Base-by-base conservation (phyloP, 2,797 vertebrate species). In the Anisognathus igniventris region DNA sequence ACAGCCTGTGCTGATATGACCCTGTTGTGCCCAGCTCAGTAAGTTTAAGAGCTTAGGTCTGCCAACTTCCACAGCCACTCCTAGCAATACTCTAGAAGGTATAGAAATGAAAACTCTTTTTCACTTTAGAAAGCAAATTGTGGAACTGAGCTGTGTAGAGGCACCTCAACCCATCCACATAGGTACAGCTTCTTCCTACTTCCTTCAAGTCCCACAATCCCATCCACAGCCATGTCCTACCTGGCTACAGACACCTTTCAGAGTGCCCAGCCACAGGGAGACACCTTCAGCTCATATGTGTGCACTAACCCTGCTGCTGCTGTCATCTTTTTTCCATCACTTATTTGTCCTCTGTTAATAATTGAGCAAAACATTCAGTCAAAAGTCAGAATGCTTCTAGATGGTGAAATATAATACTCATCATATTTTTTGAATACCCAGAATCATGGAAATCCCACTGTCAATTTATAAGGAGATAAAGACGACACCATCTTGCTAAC, bases 41-140 rank as follows among this genome's bases (percentile, higher is more conserved):
- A 7, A 64, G 12, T 72, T 51, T 74, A 87, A 70, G 89, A 66
- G 64, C 77, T 76, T 74, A 87, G 31, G 42, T 42, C 78, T 62
- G 54, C 67, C 82, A 70, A 35, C 80, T 94, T 96, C 87, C 76
- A 84, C 67, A 88, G 76, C 78, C 48, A 27, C 53, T 94, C 66
- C 71, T 22, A 5, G 45, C 22, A 71, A 44, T 35, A 20, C 70
- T 77, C 88, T 31, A 77, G 62, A 61, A 81, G 23, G 61, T 27
- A n/a, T 5, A 86, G 44, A 81, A 60, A 90, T 24, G 28, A 65
- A 73, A 81, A 37, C 12, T 39, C 10, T 71, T 76, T 23, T 62
- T 74, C 35, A 35, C 18, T 72, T 72, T 30, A 60, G 23, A 70
- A 65, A 60, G 20, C 5, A 2, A 56, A 28, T 48, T 79, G 68